Percentiles rank a stretch among this genome's conserved stretches.
Conservation (phyloP, 2,113 vertebrate genomes). For the Vireo altiloquus region DNA sequence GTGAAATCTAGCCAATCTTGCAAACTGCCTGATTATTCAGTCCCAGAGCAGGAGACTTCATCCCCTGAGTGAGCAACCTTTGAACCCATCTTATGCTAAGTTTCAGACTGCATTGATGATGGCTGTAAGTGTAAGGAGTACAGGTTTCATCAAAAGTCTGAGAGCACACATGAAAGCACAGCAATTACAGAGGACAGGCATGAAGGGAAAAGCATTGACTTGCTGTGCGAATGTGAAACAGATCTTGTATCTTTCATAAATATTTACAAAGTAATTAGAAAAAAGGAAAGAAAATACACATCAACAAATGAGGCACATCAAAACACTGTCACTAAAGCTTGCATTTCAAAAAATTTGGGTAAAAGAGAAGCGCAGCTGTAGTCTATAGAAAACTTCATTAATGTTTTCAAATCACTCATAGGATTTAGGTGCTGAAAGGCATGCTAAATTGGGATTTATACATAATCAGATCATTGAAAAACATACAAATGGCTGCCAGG, state of each 20-base stretch:
- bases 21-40: background rate
- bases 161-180: background rate
- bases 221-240: background rate
- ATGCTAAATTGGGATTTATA: constrained; percentile 73
- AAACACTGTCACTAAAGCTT: constrained; percentile 55
- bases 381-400: constrained; percentile 66
- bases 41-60: background rate
- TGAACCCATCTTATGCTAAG: background rate
- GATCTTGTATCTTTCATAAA: constrained; percentile 42
- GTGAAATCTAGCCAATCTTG: constrained; percentile 9
- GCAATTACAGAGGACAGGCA: background rate
- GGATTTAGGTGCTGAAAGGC: constrained; percentile 76
- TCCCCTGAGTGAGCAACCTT: background rate
- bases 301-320: constrained; percentile 51
- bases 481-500: constrained; percentile 74
- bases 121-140: background rate
- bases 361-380: constrained; percentile 54
- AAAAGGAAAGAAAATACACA: constrained; percentile 32
- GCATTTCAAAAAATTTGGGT: constrained; percentile 50
- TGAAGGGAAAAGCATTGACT: background rate
- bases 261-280: constrained; percentile 52
- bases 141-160: background rate
- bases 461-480: constrained; percentile 79
- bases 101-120: background rate
- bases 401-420: constrained; percentile 74